Percentiles rank a stretch among this genome's conserved stretches.
phyloP scores from a whole-genome alignment of 2,113 vertebrate species.

The Cyprinodon brontotheroides region DNA sequence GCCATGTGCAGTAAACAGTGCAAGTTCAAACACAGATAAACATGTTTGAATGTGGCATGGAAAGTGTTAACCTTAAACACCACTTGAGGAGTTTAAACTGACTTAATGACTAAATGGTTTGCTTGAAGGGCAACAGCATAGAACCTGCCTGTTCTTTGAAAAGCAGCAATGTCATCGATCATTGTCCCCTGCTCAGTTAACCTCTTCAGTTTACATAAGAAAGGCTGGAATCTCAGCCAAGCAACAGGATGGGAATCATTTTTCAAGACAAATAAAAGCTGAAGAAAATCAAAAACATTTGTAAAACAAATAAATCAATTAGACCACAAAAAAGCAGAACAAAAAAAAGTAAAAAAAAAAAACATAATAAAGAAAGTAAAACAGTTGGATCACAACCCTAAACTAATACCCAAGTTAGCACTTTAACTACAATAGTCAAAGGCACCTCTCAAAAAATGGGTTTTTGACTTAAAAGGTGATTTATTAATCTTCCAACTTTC shows the following conservation, averaged over 20 bases:
- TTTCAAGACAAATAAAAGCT: background rate
- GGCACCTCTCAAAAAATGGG: too few species aligned
- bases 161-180: constrained; percentile 36
- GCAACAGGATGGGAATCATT: constrained; percentile 9
- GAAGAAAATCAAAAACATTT: too few species aligned
- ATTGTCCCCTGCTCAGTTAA: constrained; percentile 45
- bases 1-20: background rate
- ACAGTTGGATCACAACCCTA: too few species aligned
- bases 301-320: too few species aligned
- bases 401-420: too few species aligned
- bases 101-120: constrained; percentile 50
- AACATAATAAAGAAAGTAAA: too few species aligned
- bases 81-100: constrained; percentile 33
- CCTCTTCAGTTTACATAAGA: constrained; percentile 32
- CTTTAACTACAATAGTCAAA: too few species aligned
- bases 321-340: too few species aligned
- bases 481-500: background rate
- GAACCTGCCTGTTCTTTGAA: constrained; percentile 20
- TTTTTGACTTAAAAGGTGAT: background rate
- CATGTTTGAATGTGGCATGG: background rate
- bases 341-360: too few species aligned
- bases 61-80: constrained; percentile 40
- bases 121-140: constrained; percentile 22
- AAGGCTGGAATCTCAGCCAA: background rate
- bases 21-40: background rate